A percentile compares a stretch with the other conserved stretches of the same genome.
phyloP scores from a whole-genome alignment of 2,113 vertebrate species.

The Melanotaenia duboulayi region DNA sequence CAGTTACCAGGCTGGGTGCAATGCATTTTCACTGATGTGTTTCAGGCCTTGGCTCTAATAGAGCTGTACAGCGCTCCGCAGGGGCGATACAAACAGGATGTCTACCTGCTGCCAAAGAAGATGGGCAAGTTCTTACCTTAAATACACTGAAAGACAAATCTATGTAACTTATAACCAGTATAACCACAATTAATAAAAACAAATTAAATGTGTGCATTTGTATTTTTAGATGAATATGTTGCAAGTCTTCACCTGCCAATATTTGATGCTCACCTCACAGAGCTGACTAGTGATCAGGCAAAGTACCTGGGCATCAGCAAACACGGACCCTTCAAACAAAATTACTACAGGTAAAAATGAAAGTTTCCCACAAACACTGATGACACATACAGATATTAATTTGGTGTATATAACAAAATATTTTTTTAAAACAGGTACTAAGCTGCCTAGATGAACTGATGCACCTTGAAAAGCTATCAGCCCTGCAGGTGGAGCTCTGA shows the following conservation, averaged over 20 bases:
- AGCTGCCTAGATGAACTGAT: not conserved
- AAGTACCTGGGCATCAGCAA: conserved; percentile 71
- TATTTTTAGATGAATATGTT: conserved; percentile 72
- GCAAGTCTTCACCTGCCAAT: conserved; percentile 68
- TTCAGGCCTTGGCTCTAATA: conserved; percentile 81
- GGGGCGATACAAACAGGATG: conserved; percentile 92
- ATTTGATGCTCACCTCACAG: conserved; percentile 72
- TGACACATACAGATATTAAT: not conserved
- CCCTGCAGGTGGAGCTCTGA: conserved; percentile 13
- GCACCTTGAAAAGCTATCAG: not conserved
- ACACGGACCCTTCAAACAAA: conserved; percentile 72
- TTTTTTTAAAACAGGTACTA: conserved; percentile 52
- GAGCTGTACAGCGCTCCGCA: conserved; percentile 93
- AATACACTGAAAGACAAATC: not conserved
- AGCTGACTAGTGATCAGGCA: conserved; percentile 68
- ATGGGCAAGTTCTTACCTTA: conserved; percentile 87
- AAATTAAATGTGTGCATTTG: not conserved
- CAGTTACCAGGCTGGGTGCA: not conserved
- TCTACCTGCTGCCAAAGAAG: conserved; percentile 94
- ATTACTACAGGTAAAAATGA: conserved; percentile 64
- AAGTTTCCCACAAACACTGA: not conserved
- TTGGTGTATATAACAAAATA: not conserved
- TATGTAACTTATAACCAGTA: not conserved
- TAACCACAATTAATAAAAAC: not conserved
- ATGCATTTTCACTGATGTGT: not conserved